Evolutionary conservation across 2,113 vertebrate genomes (phyloP), one percentile per base, ranked within the genome.

Genomic region (Poeciliopsis retropinna): DNA sequence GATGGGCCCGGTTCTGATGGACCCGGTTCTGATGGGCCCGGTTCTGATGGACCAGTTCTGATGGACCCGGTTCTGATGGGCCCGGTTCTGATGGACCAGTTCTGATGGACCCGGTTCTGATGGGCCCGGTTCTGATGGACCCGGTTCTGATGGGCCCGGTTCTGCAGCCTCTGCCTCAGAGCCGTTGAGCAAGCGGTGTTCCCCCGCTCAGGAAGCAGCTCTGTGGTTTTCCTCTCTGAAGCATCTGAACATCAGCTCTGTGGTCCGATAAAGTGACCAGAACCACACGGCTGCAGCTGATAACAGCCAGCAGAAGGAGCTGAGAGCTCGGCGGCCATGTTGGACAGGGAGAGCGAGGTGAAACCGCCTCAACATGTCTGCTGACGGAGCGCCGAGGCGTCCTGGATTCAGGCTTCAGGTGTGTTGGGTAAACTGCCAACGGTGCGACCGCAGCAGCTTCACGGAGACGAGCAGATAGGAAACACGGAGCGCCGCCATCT

Each of bases 381-480:
- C 44, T 5, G 22, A 37, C 9, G 41, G 41, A 5, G 12, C 41
- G 41, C 41, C 15, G 28, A 41, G 22, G 31, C 60, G 74, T n/a
- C 60, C 74, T 76, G 66, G 17, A 76, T 76, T 54, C 1, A 28
- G 10, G 67, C 6, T 31, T 76, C 74, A 76, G 74, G 29, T 76
- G 74, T 62, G 6, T 11, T 15, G 60, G 68, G 74, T 41, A 60
- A 54, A 70, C 41, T 67, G 51, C 51, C 51, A 57, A 57, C 51
- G 14, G 44, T 57, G 51, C 25, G 25, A 57, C 51, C 51, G 17
- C 25, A 57, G 51, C 19, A 57, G 17, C 44, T 47, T 47, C 44
- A 47, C 15, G 51, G 51, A 57, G 51, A 57, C 10, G 22, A n/a
- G 17, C 22, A 57, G 51, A 47, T 47, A 47, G 51, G 51, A 47